Base-by-base conservation (phyloP, 2,888 invertebrate species). In the Conops quadrifasciatus region DNA sequence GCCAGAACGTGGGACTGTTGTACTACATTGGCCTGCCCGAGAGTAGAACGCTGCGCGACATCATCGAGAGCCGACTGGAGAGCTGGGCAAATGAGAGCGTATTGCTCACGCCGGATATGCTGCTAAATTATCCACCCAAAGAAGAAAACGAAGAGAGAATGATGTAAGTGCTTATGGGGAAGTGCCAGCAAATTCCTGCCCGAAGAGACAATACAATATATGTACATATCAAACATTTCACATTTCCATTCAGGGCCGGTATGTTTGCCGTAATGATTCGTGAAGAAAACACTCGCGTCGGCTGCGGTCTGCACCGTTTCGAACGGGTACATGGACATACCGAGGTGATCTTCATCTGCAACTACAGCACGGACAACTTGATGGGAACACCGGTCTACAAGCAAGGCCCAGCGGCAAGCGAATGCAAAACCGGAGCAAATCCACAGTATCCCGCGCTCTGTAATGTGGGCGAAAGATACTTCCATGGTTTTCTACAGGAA, bases 281-380 rank as follows among this genome's bases (percentile, higher is more conserved):
- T 64, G 70, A 70, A n/a, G 9, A 13, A 7, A 70, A 64, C 56
- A 56, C 24, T 13, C 60, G 62, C n/a, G 28, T 70, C n/a, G 63
- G 70, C 24, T 70, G 70, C 43, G 63, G 63, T 21, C n/a, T 63
- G 3, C 15, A 45, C 11, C 47, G 30, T 26, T 26, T 21, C n/a
- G 49, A 63, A n/a, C 7, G n/a, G n/a, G 43, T 43, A 19, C 19
- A 43, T 21, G 43, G 24, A 1, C 24, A 26, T 16, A 21, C 1
- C 1, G 45, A 4, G 7, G 15, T 24, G 2, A 16, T 69, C 2
- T 47, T 63, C n/a, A 19, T 56, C 1, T 69, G 69, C 53, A 49
- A 69, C 16, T 69, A 69, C 53, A 62, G 62, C 9, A 49, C 63
- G 24, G 63, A 63, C 45, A 69, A 69, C 28, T 43, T 69, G 15